A percentile compares a stretch with the other conserved stretches of the same genome.
Conservation (phyloP, 2,113 vertebrate genomes). For the Athene cunicularia region DNA sequence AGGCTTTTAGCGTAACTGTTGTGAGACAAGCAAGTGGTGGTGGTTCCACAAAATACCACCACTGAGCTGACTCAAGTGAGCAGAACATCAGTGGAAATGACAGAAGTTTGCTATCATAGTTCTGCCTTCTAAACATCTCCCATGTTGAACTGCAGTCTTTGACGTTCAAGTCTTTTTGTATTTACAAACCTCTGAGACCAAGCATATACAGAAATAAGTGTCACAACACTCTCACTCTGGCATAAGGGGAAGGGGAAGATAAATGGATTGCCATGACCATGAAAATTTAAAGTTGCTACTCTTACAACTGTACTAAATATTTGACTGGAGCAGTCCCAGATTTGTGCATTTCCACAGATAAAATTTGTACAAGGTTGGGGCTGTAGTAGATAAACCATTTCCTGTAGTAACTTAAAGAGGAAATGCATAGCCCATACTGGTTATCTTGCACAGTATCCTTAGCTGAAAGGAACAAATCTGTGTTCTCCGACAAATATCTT, state of each 20-base stretch:
- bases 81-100: background rate
- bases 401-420: background rate
- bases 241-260: background rate
- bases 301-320: background rate
- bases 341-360: background rate
- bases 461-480: background rate
- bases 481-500: background rate
- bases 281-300: background rate
- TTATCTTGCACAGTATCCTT: background rate
- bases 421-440: background rate
- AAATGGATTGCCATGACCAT: background rate
- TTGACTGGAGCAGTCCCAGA: background rate
- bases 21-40: rapidly evolving
- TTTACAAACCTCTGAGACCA: background rate
- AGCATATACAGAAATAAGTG: background rate
- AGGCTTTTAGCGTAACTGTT: rapidly evolving
- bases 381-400: background rate
- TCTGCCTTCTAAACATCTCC: background rate
- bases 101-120: background rate
- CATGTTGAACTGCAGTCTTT: background rate
- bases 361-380: background rate
- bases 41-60: background rate
- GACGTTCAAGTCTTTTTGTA: background rate
- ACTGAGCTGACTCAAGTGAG: too few species aligned
- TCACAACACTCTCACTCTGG: too few species aligned